A percentile compares a stretch with the other conserved stretches of the same genome.
Conservation (phyloP, 2,888 invertebrate species). For the Cheilosia vernalis region DNA sequence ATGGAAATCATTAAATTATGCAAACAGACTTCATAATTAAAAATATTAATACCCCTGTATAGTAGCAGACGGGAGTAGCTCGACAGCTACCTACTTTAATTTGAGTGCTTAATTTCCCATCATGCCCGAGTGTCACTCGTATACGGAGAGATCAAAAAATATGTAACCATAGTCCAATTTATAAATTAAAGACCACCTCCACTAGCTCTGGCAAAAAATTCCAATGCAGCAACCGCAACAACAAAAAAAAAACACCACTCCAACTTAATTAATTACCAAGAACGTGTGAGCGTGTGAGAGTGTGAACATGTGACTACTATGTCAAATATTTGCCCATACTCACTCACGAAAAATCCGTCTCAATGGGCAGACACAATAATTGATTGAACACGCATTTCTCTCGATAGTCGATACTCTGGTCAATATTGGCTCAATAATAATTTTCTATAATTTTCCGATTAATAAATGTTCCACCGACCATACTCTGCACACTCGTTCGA, state of each 20-base stretch:
- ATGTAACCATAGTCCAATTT: too few relatives aligned
- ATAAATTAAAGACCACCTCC: too few relatives aligned
- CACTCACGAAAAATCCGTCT: neutral
- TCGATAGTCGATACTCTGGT: conserved; percentile 41
- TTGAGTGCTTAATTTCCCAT: too few relatives aligned
- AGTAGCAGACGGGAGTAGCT: too few relatives aligned
- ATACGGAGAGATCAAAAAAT: too few relatives aligned
- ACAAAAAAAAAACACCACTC: neutral
- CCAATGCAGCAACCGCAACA: neutral
- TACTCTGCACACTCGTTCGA: conserved; percentile 16
- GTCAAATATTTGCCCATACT: conserved; percentile 6
- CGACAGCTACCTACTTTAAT: too few relatives aligned
- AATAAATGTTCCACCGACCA: conserved; percentile 37
- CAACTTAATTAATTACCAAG: conserved; percentile 63
- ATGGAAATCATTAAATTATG: too few relatives aligned
- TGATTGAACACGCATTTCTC: conserved; percentile 61
- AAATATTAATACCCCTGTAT: too few relatives aligned
- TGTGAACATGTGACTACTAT: neutral
- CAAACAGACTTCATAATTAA: too few relatives aligned
- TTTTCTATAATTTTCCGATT: conserved; percentile 66
- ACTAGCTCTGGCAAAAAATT: too few relatives aligned
- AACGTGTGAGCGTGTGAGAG: conserved; percentile 38
- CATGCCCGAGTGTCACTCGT: too few relatives aligned
- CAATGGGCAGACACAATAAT: conserved; percentile 44
- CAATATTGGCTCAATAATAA: conserved; percentile 67